Base-by-base conservation (phyloP, 2,888 invertebrate genomes). In the Troilus luridus region DNA sequence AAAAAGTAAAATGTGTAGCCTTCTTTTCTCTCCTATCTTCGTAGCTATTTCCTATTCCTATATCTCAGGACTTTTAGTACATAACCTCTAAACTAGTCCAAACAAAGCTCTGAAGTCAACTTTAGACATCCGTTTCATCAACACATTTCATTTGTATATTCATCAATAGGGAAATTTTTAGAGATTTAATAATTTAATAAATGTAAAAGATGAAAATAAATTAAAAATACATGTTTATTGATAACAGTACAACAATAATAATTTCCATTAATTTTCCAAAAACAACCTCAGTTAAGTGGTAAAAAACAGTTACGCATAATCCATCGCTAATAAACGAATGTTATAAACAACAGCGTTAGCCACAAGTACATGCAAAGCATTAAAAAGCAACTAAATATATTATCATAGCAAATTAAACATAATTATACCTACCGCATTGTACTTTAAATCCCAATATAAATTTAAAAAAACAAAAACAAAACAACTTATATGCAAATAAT, bases 261-360 rank as follows among this genome's bases (percentile, higher is more conserved):
- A n/a, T 56, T 85, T 85, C 56, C 27, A 11, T 72, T 12, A 24
- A 90, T 56, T 27, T 90, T 88, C 59, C 56, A 90, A 90, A 90
- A 90, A 41, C n/a, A 90, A 90, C 90, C 90, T 90, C 90, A 90
- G 90, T 67, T 77, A 24, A 81, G 62, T 62, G 90, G 85, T 85
- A 58, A 56, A 56, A 85, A 88, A 90, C 90, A 90, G 90, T 90
- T 90, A 88, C 88, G 81, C 85, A 90, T 58, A 77, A 59, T 64
- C 72, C 67, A 54, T 59, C 56, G 62, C 24, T 59, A 58, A 90
- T 19, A 88, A 7, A 88, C 41, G 12, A 24, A 77, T 62, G 77
- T 58, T 58, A 90, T 77, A 58, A 41, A 72, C 89, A 60, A 89
- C 19, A 89, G 64, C 89, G n/a, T 85, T 85, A 85, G 85, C 85